These are phyloP conservation scores for Pharmacophagus antenor DNA, from an alignment of 2,888 invertebrate species.

Conservation along the genomic window DNA sequence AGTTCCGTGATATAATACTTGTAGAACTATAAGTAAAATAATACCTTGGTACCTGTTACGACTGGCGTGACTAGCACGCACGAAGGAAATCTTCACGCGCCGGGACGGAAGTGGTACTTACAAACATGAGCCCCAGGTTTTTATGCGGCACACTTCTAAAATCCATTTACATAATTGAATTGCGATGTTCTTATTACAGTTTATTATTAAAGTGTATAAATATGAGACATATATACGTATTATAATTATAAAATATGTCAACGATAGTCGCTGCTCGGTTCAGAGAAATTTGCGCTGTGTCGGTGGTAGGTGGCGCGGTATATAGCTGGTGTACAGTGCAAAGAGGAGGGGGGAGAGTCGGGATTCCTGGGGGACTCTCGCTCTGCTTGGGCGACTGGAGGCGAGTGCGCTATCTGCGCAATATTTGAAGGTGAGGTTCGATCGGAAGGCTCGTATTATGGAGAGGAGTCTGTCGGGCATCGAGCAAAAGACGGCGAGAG, in stretches of 20 bases:
- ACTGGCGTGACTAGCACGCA: conserved; percentile 57
- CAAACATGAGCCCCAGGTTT: conserved; percentile 13
- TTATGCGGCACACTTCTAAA: conserved; percentile 25
- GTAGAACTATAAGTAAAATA: conserved; percentile 26
- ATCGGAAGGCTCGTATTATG: no score
- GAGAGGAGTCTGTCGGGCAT: no score
- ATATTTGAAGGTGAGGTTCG: no score
- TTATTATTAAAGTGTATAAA: background rate
- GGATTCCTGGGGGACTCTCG: no score
- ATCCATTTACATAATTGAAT: conserved; percentile 29
- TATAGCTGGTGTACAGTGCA: no score
- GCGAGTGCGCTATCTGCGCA: no score
- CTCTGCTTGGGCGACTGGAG: no score
- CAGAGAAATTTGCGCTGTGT: no score
- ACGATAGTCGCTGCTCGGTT: background rate
- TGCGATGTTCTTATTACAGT: conserved; percentile 21
- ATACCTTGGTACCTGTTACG: conserved; percentile 34
- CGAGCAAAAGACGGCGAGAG: no score
- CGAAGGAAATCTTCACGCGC: conserved; percentile 50
- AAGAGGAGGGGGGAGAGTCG: no score
- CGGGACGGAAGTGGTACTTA: conserved; percentile 48
- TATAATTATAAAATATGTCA: background rate
- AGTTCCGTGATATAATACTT: conserved; percentile 14
- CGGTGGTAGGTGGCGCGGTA: no score
- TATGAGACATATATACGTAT: background rate